phyloP scores from a whole-genome alignment of 2,888 invertebrate species.

The Sesia bembeciformis region DNA sequence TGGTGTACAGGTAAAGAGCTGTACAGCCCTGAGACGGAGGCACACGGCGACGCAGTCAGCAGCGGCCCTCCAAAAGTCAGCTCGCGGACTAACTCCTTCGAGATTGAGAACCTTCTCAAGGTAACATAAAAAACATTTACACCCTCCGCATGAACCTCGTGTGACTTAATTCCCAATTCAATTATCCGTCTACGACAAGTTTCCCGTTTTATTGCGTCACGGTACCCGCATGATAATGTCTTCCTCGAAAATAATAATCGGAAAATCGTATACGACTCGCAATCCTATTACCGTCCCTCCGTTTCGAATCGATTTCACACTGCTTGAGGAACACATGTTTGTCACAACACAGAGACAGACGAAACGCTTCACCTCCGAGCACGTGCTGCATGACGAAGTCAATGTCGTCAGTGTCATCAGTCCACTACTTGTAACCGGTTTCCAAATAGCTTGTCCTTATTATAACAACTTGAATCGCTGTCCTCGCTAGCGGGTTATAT shows the following conservation, averaged over 20 bases:
- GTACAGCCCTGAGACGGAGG: slow-evolving; percentile 77
- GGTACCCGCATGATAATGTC: slow-evolving; percentile 42
- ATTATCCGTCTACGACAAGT: slow-evolving; percentile 36
- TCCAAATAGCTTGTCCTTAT: too few species aligned
- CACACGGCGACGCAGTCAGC: slow-evolving; percentile 41
- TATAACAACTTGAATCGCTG: too few species aligned
- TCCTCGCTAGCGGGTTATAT: too few species aligned
- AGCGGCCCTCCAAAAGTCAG: slow-evolving; percentile 77
- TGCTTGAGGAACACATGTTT: background rate
- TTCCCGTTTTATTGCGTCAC: slow-evolving; percentile 37
- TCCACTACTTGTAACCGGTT: too few species aligned
- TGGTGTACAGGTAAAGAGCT: slow-evolving; percentile 79
- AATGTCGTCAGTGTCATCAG: too few species aligned
- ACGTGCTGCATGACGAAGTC: too few species aligned
- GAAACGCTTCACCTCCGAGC: too few species aligned
- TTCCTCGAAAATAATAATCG: slow-evolving; percentile 33
- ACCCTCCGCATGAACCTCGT: slow-evolving; percentile 21
- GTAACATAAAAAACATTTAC: slow-evolving; percentile 30
- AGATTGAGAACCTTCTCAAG: slow-evolving; percentile 96
- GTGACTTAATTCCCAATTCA: slow-evolving; percentile 36
- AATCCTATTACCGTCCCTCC: slow-evolving; percentile 17
- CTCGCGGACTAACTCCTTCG: slow-evolving; percentile 92
- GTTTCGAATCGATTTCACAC: background rate
- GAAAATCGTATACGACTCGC: slow-evolving; percentile 12
- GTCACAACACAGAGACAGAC: background rate